These are phyloP conservation scores for Sternarchorhynchus goeldii DNA, from an alignment of 2,797 vertebrate species.

Conservation along the genomic window DNA sequence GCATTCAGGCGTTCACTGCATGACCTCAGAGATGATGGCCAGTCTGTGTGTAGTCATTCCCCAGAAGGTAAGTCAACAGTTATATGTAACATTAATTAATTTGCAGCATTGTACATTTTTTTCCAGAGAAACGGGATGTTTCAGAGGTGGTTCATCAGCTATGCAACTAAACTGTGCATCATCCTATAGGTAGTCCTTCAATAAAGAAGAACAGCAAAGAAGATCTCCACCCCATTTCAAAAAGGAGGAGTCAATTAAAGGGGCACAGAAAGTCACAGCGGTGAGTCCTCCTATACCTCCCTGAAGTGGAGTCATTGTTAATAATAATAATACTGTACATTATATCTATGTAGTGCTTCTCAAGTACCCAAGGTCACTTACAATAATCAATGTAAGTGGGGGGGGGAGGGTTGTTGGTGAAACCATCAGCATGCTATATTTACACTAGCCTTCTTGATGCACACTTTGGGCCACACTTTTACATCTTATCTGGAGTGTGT, in stretches of 20 bases:
- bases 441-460: too few relatives aligned
- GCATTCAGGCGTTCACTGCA: slow-evolving; percentile 59
- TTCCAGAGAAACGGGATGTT: too few relatives aligned
- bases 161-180: neutral
- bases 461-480: neutral
- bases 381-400: too few relatives aligned
- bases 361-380: too few relatives aligned
- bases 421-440: too few relatives aligned
- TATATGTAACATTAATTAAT: neutral
- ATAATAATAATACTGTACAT: too few relatives aligned
- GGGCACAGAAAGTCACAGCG: slow-evolving; percentile 40
- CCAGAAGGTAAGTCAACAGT: slow-evolving; percentile 46
- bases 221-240: slow-evolving; percentile 27
- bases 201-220: slow-evolving; percentile 20
- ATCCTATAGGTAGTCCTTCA: slow-evolving; percentile 14
- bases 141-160: too few relatives aligned
- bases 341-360: too few relatives aligned
- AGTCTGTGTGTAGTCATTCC: slow-evolving; percentile 29
- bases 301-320: neutral
- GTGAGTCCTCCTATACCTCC: slow-evolving; percentile 8
- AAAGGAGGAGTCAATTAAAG: slow-evolving; percentile 38
- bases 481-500: neutral
- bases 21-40: slow-evolving; percentile 54
- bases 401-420: neutral
- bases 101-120: too few relatives aligned